Evolutionary conservation across 2,113 vertebrate genomes (phyloP).

Genomic region (Onychostoma macrolepis): DNA sequence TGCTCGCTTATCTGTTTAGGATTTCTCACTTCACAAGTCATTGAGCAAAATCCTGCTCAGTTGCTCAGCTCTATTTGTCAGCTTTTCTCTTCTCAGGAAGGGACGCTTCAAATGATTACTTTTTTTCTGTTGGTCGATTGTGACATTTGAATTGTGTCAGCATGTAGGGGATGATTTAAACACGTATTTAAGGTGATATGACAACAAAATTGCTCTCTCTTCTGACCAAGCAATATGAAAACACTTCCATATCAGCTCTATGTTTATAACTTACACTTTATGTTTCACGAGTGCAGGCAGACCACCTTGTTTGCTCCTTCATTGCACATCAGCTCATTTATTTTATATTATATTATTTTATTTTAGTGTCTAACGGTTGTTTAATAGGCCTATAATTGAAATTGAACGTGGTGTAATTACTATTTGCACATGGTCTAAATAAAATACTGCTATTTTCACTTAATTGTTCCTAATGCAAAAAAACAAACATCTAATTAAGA

Average conservation of each 20-base stretch:
- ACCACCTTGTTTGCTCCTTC: neutral
- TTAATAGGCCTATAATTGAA: neutral
- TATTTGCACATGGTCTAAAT: neutral
- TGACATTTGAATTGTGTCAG: neutral
- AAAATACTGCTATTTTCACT: neutral
- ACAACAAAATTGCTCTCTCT: neutral
- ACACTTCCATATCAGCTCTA: neutral
- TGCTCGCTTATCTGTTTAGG: neutral
- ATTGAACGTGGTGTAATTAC: neutral
- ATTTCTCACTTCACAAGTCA: neutral
- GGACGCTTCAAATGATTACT: neutral
- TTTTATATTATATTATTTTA: too few species aligned
- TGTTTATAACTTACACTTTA: neutral
- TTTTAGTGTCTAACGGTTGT: neutral
- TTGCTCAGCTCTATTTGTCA: neutral
- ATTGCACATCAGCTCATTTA: neutral
- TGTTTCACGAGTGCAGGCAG: neutral
- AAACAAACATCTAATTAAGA: neutral
- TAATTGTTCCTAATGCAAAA: neutral
- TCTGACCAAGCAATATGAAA: neutral
- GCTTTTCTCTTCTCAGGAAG: conserved; percentile 12
- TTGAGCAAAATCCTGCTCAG: too few species aligned
- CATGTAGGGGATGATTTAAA: neutral
- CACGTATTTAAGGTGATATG: neutral
- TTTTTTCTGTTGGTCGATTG: neutral